Evolutionary conservation across 2,888 invertebrate genomes (phyloP).

Genomic region (Synergus umbraculus): DNA sequence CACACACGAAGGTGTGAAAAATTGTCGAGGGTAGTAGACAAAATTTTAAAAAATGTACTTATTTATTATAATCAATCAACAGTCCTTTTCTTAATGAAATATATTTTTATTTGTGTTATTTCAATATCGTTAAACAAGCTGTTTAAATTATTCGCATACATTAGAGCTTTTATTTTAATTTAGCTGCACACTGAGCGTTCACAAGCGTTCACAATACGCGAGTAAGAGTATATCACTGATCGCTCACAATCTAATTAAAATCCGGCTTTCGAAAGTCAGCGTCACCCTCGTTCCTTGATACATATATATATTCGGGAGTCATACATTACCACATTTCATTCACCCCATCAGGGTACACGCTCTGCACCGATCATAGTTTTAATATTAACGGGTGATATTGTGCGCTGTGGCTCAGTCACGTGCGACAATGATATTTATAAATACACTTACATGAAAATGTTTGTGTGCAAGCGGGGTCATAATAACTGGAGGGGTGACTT

Average conservation of each 20-base stretch:
- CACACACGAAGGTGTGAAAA: not conserved
- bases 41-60: not conserved
- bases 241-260: constrained; percentile 55
- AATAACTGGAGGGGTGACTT: constrained; percentile 48
- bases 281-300: constrained; percentile 27
- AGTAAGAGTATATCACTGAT: constrained; percentile 41
- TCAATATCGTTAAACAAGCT: not conserved
- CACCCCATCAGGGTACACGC: constrained; percentile 21
- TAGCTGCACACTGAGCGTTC: not conserved
- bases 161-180: constrained; percentile 22
- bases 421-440: constrained; percentile 49
- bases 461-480: constrained; percentile 42
- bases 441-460: constrained; percentile 1
- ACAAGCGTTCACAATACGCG: constrained; percentile 14
- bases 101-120: not conserved
- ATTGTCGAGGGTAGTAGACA: not conserved
- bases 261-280: constrained; percentile 37
- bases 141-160: constrained; percentile 44
- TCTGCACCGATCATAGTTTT: constrained; percentile 27
- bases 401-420: constrained; percentile 55
- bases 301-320: constrained; percentile 21
- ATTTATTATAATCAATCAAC: not conserved
- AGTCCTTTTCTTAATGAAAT: not conserved
- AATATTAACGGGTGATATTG: constrained; percentile 55
- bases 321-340: constrained; percentile 39